Percentiles rank a stretch among this genome's conserved stretches.
These are phyloP conservation scores for Octopus bimaculoides DNA, from an alignment of 1,140 invertebrate genomes.

Conservation along the genomic window DNA sequence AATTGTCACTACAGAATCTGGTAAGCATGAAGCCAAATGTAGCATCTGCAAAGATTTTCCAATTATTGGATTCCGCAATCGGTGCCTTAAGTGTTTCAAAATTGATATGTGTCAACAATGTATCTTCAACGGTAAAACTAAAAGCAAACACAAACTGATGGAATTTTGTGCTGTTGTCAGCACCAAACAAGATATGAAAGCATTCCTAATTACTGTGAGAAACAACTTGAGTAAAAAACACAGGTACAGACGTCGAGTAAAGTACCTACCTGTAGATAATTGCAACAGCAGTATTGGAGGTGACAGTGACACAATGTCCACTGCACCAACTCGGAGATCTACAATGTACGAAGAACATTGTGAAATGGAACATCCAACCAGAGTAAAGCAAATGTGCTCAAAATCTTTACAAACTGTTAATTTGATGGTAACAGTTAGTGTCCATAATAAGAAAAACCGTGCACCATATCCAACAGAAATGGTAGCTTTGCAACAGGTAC, in stretches of 20 bases:
- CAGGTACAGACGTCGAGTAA: slow-evolving; percentile 40
- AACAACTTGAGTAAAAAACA: slow-evolving; percentile 83
- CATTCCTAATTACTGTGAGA: slow-evolving; percentile 90
- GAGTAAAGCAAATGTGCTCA: background rate
- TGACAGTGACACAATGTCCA: slow-evolving; percentile 30
- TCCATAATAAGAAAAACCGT: background rate
- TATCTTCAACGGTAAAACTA: slow-evolving; percentile 94
- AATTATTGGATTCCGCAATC: slow-evolving; percentile 93
- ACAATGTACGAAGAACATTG: slow-evolving; percentile 5
- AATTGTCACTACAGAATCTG: slow-evolving; percentile 85
- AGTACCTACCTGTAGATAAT: slow-evolving; percentile 50
- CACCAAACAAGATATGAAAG: slow-evolving; percentile 95
- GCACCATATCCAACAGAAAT: background rate
- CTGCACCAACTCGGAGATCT: background rate
- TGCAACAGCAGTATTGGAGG: slow-evolving; percentile 30
- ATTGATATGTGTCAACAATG: slow-evolving; percentile 99
- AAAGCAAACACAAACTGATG: slow-evolving; percentile 99
- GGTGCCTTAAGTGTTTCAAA: slow-evolving; percentile 98
- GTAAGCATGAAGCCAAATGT: slow-evolving; percentile 95
- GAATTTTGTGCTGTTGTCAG: slow-evolving; percentile 97
- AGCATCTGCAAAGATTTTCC: slow-evolving; percentile 98
- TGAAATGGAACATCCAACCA: background rate
- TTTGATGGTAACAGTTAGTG: background rate
- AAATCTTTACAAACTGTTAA: background rate
- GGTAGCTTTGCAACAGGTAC: slow-evolving; percentile 7